Evolutionary conservation across 2,113 vertebrate species (phyloP).

Genomic region (Tringa solitaria): DNA sequence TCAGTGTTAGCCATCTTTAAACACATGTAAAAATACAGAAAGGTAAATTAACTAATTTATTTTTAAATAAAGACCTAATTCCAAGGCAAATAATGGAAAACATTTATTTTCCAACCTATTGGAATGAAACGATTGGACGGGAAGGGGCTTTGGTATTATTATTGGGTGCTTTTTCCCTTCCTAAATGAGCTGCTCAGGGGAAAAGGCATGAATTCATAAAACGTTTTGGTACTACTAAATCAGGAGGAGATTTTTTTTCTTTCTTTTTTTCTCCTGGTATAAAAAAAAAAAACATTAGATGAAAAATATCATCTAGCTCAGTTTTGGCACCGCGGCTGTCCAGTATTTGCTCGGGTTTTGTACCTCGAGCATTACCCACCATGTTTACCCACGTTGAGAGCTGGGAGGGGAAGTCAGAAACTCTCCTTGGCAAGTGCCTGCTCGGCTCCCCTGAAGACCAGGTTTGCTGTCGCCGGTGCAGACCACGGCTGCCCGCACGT

Average conservation of each 20-base stretch:
- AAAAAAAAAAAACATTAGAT: neutral
- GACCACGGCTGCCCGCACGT: fast-evolving
- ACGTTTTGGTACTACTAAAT: conserved; percentile 12
- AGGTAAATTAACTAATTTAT: conserved; percentile 59
- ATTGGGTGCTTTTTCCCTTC: conserved; percentile 44
- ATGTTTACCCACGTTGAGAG: neutral
- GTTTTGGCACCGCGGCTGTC: neutral
- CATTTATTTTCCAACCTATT: conserved; percentile 49
- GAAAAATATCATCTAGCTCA: conserved; percentile 10
- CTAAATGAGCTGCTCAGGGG: conserved; percentile 27
- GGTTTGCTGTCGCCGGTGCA: neutral
- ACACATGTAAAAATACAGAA: conserved; percentile 40
- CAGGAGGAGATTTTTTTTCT: neutral
- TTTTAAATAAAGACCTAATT: conserved; percentile 45
- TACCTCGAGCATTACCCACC: neutral
- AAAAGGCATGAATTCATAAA: conserved; percentile 36
- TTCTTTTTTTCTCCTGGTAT: neutral
- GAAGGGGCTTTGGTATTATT: conserved; percentile 53
- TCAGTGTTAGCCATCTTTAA: neutral
- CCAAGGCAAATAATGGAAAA: conserved; percentile 62
- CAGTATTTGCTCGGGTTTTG: neutral
- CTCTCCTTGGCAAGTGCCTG: neutral
- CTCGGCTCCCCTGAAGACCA: neutral
- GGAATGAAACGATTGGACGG: conserved; percentile 14
- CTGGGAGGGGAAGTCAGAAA: neutral